Evolutionary conservation across 2,113 vertebrate species (phyloP).

Genomic region (Parus major): DNA sequence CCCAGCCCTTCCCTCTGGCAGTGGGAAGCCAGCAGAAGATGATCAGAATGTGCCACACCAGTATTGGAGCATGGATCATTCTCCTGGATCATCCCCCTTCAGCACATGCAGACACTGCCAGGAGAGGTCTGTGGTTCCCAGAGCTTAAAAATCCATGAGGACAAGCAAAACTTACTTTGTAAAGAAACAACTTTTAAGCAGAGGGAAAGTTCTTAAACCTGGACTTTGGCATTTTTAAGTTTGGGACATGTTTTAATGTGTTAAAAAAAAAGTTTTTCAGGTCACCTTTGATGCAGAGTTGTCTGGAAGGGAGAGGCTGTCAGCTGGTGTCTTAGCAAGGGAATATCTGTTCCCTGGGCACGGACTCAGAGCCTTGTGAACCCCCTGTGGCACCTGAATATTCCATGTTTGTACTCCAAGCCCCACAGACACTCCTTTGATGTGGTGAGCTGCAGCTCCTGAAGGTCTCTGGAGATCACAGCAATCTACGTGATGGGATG

Average conservation of each 20-base stretch:
- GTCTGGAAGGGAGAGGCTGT: background rate
- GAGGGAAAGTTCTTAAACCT: background rate
- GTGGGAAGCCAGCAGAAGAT: background rate
- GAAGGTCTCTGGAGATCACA: background rate
- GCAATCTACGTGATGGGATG: rapidly evolving
- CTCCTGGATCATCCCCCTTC: background rate
- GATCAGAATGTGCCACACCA: background rate
- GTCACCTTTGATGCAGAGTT: background rate
- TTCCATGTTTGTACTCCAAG: background rate
- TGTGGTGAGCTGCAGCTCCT: background rate
- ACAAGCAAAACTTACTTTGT: background rate
- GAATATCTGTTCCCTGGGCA: background rate
- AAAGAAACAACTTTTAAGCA: background rate
- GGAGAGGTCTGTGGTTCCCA: background rate
- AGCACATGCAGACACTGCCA: rapidly evolving
- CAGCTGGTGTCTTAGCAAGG: conserved; percentile 14
- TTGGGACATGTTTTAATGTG: background rate
- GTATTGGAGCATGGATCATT: background rate
- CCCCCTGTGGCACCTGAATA: background rate
- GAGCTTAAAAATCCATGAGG: background rate
- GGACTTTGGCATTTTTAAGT: background rate
- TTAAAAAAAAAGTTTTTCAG: background rate
- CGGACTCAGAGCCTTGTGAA: background rate
- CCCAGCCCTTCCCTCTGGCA: background rate
- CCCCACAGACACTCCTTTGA: background rate